A percentile compares a stretch with the other conserved stretches of the same genome.
Evolutionary conservation across 2,797 vertebrate species (phyloP).

Genomic region (Notolabrus celidotus): DNA sequence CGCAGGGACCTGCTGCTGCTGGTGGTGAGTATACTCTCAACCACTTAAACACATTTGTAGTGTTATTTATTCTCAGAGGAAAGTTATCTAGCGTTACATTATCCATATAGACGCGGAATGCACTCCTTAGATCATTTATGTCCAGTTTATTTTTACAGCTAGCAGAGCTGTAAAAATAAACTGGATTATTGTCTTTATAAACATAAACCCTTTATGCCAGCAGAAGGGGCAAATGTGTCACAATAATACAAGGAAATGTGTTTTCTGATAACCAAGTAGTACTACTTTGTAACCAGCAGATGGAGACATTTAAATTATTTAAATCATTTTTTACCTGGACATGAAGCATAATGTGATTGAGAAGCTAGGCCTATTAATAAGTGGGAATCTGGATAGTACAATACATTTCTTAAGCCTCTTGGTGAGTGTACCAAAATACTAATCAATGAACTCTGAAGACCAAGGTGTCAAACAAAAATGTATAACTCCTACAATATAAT

Average conservation of each 20-base stretch:
- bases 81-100: not conserved
- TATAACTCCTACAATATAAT: no score
- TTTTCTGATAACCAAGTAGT: conserved; percentile 7
- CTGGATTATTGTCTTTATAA: not conserved
- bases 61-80: not conserved
- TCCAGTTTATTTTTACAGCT: not conserved
- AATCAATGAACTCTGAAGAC: no score
- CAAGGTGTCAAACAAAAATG: no score
- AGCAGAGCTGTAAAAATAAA: not conserved
- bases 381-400: not conserved
- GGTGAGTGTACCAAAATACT: no score
- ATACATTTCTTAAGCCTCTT: no score
- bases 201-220: not conserved
- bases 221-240: not conserved
- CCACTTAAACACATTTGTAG: rapidly evolving
- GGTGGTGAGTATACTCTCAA: conserved; percentile 69
- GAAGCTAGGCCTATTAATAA: not conserved
- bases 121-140: not conserved
- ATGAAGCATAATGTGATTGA: not conserved
- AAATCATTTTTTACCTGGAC: not conserved
- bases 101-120: rapidly evolving
- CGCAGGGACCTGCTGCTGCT: conserved; percentile 9
- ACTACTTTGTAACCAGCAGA: conserved; percentile 25
- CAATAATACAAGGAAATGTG: not conserved
- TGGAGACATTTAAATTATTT: not conserved